Evolutionary conservation across 2,888 invertebrate genomes (phyloP).

Genomic region (Temnothorax ravouxi): DNA sequence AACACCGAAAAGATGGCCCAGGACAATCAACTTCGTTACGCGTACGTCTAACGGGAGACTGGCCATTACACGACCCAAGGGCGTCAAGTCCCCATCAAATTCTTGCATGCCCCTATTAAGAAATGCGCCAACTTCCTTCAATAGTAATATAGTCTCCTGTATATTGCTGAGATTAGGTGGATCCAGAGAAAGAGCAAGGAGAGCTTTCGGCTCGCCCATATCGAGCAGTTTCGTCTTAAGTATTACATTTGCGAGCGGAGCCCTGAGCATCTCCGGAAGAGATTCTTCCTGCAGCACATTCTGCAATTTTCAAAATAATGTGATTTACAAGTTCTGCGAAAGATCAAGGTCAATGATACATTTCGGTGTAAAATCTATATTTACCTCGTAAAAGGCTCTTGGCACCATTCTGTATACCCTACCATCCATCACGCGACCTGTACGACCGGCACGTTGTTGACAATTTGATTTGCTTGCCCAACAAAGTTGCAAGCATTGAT

Average conservation of each 20-base stretch:
- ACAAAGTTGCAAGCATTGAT: conserved; percentile 91
- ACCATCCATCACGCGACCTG: conserved; percentile 95
- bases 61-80: conserved; percentile 94
- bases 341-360: not conserved
- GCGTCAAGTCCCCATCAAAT: conserved; percentile 95
- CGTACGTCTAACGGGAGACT: conserved; percentile 94
- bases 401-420: conserved; percentile 94
- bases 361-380: conserved; percentile 47
- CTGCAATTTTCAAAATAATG: conserved; percentile 58
- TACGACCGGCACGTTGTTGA: conserved; percentile 95
- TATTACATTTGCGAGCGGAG: conserved; percentile 93
- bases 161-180: conserved; percentile 95
- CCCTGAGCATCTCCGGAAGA: conserved; percentile 92
- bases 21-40: conserved; percentile 93
- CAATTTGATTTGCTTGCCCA: conserved; percentile 98
- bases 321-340: conserved; percentile 7
- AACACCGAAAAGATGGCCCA: conserved; percentile 95
- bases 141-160: conserved; percentile 92
- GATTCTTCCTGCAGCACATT: conserved; percentile 87
- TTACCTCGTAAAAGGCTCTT: conserved; percentile 89
- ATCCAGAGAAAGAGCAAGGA: conserved; percentile 94
- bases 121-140: conserved; percentile 96
- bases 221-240: conserved; percentile 93
- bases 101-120: conserved; percentile 87
- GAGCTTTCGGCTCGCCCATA: conserved; percentile 92